phyloP scores from a whole-genome alignment of 2,888 invertebrate genomes.

The Plemyria rubiginata region DNA sequence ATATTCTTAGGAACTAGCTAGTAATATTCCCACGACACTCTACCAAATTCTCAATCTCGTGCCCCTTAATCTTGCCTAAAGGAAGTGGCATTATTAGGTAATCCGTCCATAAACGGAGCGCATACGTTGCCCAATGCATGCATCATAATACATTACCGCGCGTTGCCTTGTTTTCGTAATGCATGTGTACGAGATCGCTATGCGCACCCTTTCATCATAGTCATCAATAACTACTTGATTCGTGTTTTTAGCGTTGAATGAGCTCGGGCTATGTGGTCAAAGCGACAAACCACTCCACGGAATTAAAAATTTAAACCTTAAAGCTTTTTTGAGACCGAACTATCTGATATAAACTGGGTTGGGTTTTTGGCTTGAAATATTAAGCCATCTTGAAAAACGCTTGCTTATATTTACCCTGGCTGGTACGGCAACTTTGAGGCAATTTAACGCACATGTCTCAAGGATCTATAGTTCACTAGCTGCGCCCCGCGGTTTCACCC shows the following conservation, averaged over 20 bases:
- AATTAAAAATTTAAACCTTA: neutral
- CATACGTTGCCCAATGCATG: constrained; percentile 53
- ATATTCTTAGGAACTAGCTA: too few species aligned
- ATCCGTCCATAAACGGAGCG: constrained; percentile 51
- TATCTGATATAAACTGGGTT: neutral
- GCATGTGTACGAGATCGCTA: constrained; percentile 17
- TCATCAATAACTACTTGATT: constrained; percentile 17
- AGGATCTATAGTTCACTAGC: too few species aligned
- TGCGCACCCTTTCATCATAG: constrained; percentile 16
- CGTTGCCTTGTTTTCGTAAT: constrained; percentile 31
- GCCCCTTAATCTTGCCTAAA: constrained; percentile 24
- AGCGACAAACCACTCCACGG: constrained; percentile 2
- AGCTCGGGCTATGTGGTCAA: neutral
- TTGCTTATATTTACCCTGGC: too few species aligned
- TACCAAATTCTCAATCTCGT: constrained; percentile 20
- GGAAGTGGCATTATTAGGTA: constrained; percentile 40
- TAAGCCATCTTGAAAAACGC: too few species aligned
- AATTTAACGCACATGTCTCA: too few species aligned
- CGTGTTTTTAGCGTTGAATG: constrained; percentile 11
- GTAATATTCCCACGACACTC: constrained; percentile 15
- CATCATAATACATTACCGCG: constrained; percentile 50
- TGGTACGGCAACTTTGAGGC: too few species aligned
- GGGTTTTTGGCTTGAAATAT: neutral
- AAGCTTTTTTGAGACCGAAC: neutral
- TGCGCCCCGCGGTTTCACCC: too few species aligned